These are phyloP conservation scores for Trimorus sp. DNA, from an alignment of 2,888 invertebrate species.

Conservation along the genomic window DNA sequence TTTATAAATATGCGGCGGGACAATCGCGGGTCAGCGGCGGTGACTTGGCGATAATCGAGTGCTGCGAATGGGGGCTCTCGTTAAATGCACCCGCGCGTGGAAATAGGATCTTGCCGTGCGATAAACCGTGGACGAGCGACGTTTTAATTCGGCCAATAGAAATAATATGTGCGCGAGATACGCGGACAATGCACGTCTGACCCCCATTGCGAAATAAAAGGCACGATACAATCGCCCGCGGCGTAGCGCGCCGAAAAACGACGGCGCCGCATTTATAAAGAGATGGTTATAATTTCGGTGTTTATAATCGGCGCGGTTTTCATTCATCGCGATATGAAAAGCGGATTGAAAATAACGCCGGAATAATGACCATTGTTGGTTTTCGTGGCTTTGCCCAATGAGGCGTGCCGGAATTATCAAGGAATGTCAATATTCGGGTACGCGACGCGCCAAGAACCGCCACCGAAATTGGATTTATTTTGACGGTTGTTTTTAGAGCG, in stretches of 20 bases:
- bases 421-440: too few species aligned
- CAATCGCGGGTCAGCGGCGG: conserved; percentile 60
- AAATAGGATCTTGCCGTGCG: conserved; percentile 67
- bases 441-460: too few species aligned
- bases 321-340: conserved; percentile 3
- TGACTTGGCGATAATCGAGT: conserved; percentile 65
- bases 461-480: too few species aligned
- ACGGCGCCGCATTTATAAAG: conserved; percentile 15
- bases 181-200: conserved; percentile 33
- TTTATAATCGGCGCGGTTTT: conserved; percentile 11
- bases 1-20: conserved; percentile 55
- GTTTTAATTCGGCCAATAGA: conserved; percentile 62
- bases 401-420: background rate
- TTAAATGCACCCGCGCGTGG: conserved; percentile 67
- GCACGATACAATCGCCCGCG: conserved; percentile 14
- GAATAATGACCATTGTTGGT: background rate
- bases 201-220: conserved; percentile 29
- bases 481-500: too few species aligned
- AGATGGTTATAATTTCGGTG: conserved; percentile 6
- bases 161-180: conserved; percentile 52
- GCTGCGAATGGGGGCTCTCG: conserved; percentile 57
- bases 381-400: background rate
- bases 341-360: conserved; percentile 6
- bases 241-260: conserved; percentile 8
- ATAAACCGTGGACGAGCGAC: conserved; percentile 62